Evolutionary conservation across 2,797 vertebrate genomes (phyloP).

Genomic region (Toxotes lorentzi): DNA sequence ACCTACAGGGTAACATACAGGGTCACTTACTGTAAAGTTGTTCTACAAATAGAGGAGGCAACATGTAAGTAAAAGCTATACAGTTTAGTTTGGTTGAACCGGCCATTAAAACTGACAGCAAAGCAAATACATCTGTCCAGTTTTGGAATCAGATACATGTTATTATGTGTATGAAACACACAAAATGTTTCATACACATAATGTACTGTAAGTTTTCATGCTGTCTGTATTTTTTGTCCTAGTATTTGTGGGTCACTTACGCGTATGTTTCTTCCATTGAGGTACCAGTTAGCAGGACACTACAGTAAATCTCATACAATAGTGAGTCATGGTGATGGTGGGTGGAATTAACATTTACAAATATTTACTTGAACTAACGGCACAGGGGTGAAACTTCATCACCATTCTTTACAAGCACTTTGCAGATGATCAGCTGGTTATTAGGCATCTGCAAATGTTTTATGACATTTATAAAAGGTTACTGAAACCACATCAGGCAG

Average conservation of each 20-base stretch:
- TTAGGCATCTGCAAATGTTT: conserved; percentile 65
- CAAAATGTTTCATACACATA: neutral
- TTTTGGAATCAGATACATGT: conserved; percentile 1
- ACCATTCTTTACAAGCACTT: conserved; percentile 63
- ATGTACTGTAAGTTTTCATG: conserved; percentile 4
- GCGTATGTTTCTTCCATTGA: neutral
- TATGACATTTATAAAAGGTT: conserved; percentile 71
- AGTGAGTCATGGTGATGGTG: conserved; percentile 16
- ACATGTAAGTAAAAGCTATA: conserved; percentile 43
- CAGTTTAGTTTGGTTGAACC: conserved; percentile 33
- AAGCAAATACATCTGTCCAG: neutral
- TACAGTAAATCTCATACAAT: conserved; percentile 13
- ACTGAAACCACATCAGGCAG: conserved; percentile 56
- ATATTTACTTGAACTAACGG: conserved; percentile 40
- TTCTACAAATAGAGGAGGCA: conserved; percentile 57
- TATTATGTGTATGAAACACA: neutral
- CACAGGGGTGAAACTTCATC: conserved; percentile 45
- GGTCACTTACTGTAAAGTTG: conserved; percentile 73
- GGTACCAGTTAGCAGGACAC: neutral
- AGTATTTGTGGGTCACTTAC: neutral
- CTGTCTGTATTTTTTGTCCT: neutral
- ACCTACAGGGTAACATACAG: conserved; percentile 71
- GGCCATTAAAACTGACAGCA: conserved; percentile 23
- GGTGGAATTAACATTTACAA: conserved; percentile 58
- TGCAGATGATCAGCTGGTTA: conserved; percentile 62